These are phyloP conservation scores for Eremobia ochroleuca DNA, from an alignment of 2,888 invertebrate species.

Conservation along the genomic window DNA sequence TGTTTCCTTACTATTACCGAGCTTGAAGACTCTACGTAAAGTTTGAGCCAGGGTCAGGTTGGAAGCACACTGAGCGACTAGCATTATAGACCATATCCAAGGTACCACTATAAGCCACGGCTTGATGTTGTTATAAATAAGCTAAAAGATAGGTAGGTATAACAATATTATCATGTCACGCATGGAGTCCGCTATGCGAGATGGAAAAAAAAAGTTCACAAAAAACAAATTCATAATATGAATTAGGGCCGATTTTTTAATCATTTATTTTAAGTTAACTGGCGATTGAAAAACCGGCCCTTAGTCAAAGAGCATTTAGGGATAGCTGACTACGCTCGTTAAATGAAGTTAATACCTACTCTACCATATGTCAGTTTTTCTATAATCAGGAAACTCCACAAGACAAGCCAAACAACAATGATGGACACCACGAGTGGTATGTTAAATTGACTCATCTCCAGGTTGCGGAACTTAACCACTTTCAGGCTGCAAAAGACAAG, in stretches of 20 bases:
- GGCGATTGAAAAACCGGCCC: background rate
- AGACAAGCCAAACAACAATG: conserved; percentile 74
- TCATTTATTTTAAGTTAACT: background rate
- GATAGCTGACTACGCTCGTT: background rate
- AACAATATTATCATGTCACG: conserved; percentile 17
- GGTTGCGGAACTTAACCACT: conserved; percentile 75
- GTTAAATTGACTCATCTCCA: conserved; percentile 75
- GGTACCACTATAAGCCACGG: conserved; percentile 80
- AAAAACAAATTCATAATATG: background rate
- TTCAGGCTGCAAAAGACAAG: conserved; percentile 78
- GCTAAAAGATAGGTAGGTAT: conserved; percentile 77
- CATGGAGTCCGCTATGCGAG: background rate
- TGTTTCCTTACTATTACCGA: conserved; percentile 78
- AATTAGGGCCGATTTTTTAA: background rate
- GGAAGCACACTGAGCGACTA: conserved; percentile 70
- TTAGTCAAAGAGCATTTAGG: background rate
- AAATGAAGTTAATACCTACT: conserved; percentile 72
- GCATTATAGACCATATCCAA: conserved; percentile 77
- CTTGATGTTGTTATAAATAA: conserved; percentile 84
- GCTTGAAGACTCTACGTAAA: conserved; percentile 73
- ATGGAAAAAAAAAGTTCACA: background rate
- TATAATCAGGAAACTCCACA: conserved; percentile 79
- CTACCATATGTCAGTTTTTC: conserved; percentile 78
- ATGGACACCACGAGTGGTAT: conserved; percentile 71
- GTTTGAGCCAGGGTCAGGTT: conserved; percentile 70